Evolutionary conservation across 2,888 invertebrate genomes (phyloP).

Genomic region (Dinocampus coccinellae): DNA sequence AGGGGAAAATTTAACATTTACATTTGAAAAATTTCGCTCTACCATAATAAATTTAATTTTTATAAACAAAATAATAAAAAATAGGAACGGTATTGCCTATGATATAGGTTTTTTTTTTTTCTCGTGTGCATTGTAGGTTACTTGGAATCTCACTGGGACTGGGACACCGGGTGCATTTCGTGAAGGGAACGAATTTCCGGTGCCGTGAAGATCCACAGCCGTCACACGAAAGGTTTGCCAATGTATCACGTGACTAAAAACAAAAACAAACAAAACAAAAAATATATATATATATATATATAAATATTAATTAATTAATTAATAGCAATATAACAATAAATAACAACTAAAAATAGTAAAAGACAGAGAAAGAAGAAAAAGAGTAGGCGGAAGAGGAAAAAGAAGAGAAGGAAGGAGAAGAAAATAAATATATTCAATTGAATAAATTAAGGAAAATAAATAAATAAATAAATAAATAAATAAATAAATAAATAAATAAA

Average conservation of each 20-base stretch:
- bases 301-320: too few relatives aligned
- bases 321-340: too few relatives aligned
- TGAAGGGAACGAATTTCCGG: constrained; percentile 67
- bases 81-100: constrained; percentile 1
- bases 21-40: too few relatives aligned
- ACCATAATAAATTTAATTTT: neutral
- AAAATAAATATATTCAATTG: too few relatives aligned
- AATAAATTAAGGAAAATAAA: too few relatives aligned
- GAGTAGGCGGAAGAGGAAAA: too few relatives aligned
- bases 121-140: constrained; percentile 68
- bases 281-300: neutral
- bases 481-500: neutral
- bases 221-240: constrained; percentile 63
- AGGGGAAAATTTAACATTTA: too few relatives aligned
- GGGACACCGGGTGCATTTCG: constrained; percentile 67
- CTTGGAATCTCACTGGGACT: constrained; percentile 65
- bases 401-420: too few relatives aligned
- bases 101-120: constrained; percentile 45
- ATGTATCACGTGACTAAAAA: constrained; percentile 11
- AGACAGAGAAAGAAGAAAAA: too few relatives aligned
- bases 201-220: constrained; percentile 65
- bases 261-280: constrained; percentile 29
- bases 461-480: neutral
- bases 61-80: neutral
- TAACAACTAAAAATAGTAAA: too few relatives aligned